Evolutionary conservation across 2,797 vertebrate species (phyloP), one percentile per base, ranked within the genome.

Genomic region (Amniataba percoides): DNA sequence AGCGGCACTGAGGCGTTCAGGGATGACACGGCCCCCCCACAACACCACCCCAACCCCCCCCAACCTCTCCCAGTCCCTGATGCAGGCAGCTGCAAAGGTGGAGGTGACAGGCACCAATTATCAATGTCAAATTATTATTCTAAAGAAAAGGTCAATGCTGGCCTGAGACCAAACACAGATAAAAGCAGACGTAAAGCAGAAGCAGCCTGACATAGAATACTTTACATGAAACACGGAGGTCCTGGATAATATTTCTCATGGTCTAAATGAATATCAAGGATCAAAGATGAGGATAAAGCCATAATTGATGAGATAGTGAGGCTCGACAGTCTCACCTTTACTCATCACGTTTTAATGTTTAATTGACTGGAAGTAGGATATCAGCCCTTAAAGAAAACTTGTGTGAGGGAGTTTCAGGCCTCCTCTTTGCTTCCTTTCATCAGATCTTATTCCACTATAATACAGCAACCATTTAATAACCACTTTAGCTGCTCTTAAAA

Each of bases 361-460:
- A 94, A 95, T 91, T 79, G 90, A 71, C 66, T 92, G 87, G 91
- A 93, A 91, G 82, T 71, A 25, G 57, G 73, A 72, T 75, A 80
- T 89, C 80, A 83, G 74, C 69, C 68, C 82, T 83, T 59, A 82
- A 64, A 78, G n/a, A n/a, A 86, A 52, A 64, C 55, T 57, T 57
- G 51, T n/a, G 55, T 31, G 31, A 64, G 43, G 74, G 74, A 75
- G 73, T 81, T 82, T 85, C 46, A 67, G 63, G 59, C 56, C 61
- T 82, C 85, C 67, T 86, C 73, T 72, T 71, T 15, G 18, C 78
- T 90, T 88, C 80, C 86, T 93, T 89, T 89, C 88, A 94, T 94
- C 89, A 91, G 91, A 90, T 92, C 90, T 92, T 88, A 94, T 94
- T 94, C 89, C 91, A 90, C 91, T 89, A 88, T 92, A 93, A 94